Evolutionary conservation across 2,888 invertebrate species (phyloP).

Genomic region (Coenonympha arcania): DNA sequence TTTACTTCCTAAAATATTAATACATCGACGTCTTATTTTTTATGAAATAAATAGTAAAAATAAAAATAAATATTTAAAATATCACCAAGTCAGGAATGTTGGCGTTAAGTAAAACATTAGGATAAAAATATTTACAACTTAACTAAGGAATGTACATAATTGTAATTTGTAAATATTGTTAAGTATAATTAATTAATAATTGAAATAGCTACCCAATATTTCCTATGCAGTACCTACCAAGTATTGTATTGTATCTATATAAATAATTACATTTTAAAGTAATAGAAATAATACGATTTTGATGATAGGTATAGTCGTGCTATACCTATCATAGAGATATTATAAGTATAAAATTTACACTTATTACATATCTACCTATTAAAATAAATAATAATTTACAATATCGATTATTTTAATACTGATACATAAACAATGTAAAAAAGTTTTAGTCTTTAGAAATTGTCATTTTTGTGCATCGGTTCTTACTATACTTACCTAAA

Average conservation of each 20-base stretch:
- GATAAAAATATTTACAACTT: constrained; percentile 24
- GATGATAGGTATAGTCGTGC: no score
- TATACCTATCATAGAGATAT: no score
- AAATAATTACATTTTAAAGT: no score
- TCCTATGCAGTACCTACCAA: no score
- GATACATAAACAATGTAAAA: constrained; percentile 14
- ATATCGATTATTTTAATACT: constrained; percentile 24
- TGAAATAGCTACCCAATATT: neutral
- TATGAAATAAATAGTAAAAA: constrained; percentile 51
- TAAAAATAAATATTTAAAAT: constrained; percentile 50
- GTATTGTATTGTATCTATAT: no score
- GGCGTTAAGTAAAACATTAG: constrained; percentile 8
- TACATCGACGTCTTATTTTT: constrained; percentile 44
- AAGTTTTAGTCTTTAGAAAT: neutral
- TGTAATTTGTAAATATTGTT: constrained; percentile 2
- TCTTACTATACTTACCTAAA: neutral
- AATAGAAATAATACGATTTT: no score
- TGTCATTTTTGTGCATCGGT: neutral
- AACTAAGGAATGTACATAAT: constrained; percentile 16
- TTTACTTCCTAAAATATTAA: constrained; percentile 21
- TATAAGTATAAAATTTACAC: no score
- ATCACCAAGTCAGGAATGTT: constrained; percentile 38
- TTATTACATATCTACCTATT: no score
- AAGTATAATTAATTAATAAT: neutral
- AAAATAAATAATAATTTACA: constrained; percentile 7